phyloP scores from a whole-genome alignment of 2,113 vertebrate genomes.

The Phoenicopterus ruber region DNA sequence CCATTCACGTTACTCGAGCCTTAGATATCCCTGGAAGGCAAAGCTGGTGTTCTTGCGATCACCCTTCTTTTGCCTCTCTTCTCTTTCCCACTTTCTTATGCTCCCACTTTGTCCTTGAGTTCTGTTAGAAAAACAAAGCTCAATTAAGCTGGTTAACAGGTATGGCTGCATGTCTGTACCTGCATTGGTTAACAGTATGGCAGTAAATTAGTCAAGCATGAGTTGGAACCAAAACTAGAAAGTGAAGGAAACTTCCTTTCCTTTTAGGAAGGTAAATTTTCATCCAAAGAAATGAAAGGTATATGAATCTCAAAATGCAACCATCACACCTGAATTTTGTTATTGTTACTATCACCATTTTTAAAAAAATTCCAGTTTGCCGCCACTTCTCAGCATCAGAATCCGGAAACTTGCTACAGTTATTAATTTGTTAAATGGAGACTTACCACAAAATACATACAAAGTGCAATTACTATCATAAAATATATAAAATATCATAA shows the following conservation, averaged over 20 bases:
- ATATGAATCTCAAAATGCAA: background rate
- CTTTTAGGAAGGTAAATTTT: background rate
- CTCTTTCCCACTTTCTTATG: background rate
- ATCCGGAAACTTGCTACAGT: background rate
- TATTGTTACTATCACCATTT: background rate
- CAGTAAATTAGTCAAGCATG: background rate
- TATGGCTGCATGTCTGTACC: background rate
- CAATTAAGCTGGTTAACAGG: background rate
- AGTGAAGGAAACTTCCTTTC: background rate
- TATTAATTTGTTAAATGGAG: background rate
- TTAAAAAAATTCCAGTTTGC: background rate
- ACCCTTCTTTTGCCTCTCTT: background rate
- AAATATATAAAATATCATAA: too few relatives aligned
- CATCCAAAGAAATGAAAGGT: background rate
- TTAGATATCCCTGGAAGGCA: background rate
- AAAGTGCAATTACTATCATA: background rate
- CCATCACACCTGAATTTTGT: background rate
- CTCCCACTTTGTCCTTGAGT: background rate
- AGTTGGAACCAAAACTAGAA: background rate
- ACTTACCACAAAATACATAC: background rate
- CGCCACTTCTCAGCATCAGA: background rate
- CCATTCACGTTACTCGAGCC: background rate
- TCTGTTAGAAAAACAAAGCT: background rate
- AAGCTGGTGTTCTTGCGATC: background rate
- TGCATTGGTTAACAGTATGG: background rate